A percentile compares a stretch with the other conserved stretches of the same genome.
Evolutionary conservation across 2,888 invertebrate species (phyloP).

Genomic region (Lycia hirtaria): DNA sequence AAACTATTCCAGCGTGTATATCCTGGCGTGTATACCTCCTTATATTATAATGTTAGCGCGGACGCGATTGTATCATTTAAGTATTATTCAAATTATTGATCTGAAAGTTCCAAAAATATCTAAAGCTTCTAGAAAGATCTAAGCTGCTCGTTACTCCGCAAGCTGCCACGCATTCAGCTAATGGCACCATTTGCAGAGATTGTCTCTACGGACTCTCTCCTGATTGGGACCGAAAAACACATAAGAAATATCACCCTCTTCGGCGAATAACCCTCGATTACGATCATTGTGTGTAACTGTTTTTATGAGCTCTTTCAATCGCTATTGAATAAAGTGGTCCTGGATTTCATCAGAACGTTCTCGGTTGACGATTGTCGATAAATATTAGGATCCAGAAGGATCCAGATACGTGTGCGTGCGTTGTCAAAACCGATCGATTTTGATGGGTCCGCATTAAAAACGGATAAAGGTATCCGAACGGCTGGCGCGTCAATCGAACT

Average conservation of each 20-base stretch:
- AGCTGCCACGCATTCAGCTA: constrained; percentile 63
- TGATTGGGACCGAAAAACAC: constrained; percentile 53
- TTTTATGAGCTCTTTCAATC: constrained; percentile 18
- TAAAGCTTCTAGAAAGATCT: too few relatives aligned
- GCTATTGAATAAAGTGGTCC: constrained; percentile 6
- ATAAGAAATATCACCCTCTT: constrained; percentile 27
- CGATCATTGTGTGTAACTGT: constrained; percentile 16
- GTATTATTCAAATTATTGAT: constrained; percentile 76
- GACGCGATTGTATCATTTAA: constrained; percentile 64
- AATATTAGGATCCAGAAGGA: constrained; percentile 8
- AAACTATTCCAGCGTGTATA: constrained; percentile 16
- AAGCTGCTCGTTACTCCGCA: constrained; percentile 58
- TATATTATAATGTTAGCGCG: constrained; percentile 41
- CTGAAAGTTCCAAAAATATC: too few relatives aligned
- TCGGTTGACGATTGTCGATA: constrained; percentile 2
- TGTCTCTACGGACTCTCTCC: constrained; percentile 55
- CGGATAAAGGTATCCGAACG: constrained; percentile 37
- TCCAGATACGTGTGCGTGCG: constrained; percentile 2
- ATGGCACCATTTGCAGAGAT: constrained; percentile 71
- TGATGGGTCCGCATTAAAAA: constrained; percentile 33
- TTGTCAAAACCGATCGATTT: constrained; percentile 14
- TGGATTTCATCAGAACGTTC: constrained; percentile 1
- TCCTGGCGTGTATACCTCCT: constrained; percentile 33
- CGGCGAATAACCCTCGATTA: constrained; percentile 18
- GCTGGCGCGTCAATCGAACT: constrained; percentile 48